Evolutionary conservation across 2,113 vertebrate species (phyloP).

Genomic region (Psittacula cyanocephala): DNA sequence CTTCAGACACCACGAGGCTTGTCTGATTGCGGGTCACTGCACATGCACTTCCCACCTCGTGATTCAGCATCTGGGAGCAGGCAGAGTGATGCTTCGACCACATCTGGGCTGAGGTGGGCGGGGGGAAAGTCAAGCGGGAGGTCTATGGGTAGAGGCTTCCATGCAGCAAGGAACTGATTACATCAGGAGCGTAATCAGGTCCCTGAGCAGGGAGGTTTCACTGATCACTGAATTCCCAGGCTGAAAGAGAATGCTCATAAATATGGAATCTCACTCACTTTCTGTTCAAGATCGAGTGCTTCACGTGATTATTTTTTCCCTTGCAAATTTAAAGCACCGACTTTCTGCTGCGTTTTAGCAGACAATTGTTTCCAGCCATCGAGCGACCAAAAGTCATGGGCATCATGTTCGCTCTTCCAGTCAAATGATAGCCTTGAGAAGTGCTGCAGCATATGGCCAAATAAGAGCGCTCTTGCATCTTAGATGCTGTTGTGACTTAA

Average conservation of each 20-base stretch:
- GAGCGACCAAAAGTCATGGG: background rate
- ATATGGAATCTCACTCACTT: conserved; percentile 30
- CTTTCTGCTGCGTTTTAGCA: background rate
- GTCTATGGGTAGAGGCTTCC: conserved; percentile 1
- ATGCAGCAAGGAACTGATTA: conserved; percentile 67
- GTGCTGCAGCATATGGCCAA: background rate
- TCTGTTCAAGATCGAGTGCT: conserved; percentile 39
- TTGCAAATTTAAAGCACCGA: background rate
- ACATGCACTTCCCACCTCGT: background rate
- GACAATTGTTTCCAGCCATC: background rate
- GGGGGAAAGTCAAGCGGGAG: background rate
- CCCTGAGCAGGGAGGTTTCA: conserved; percentile 42
- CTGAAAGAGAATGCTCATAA: conserved; percentile 40
- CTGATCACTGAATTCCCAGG: conserved; percentile 33
- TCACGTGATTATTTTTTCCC: background rate
- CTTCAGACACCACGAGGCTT: background rate
- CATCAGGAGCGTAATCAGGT: conserved; percentile 57
- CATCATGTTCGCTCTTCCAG: background rate
- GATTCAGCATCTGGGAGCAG: conserved; percentile 1
- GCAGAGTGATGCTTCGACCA: background rate
- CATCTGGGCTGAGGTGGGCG: background rate
- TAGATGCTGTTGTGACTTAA: background rate
- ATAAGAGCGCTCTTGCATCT: background rate
- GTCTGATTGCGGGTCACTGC: background rate
- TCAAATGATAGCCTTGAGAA: conserved; percentile 21